Base-by-base conservation (phyloP, 2,888 invertebrate genomes). In the Plebejus argus region DNA sequence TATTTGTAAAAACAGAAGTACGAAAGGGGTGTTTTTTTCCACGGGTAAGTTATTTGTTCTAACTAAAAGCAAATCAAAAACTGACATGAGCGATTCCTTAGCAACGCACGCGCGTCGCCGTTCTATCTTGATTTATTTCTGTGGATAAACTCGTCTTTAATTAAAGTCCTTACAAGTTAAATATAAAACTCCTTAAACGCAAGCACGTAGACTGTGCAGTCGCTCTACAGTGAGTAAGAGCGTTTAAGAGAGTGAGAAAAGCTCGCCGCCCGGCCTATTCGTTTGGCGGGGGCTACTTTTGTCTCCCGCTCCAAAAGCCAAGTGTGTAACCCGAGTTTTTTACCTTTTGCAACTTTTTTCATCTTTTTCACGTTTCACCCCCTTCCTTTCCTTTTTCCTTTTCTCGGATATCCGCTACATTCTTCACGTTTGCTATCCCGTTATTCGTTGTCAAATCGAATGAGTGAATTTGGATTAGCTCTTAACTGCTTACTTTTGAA, bases 181-280 rank as follows among this genome's bases (percentile, higher is more conserved):
- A 18, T 53, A n/a, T 58, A 58, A 8, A 8, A 20, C 8, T n/a
- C 23, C 20, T 33, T 78, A 85, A 76, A 39, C 18, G 6, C 61
- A 28, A 89, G 86, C 86, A 89, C 86, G 89, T 89, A 89, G 35
- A 70, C 12, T 0, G 1, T 0, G 75, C 1, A 15, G 66, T 81
- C 86, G 79, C 76, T 28, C 83, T 91, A 85, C 80, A 87, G 82
- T 85, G 84, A 86, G 84, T 85, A 84, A 85, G 84, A 86, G 86
- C 87, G 88, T 91, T 91, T 92, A 92, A 90, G 91, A 91, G 92
- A 93, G 93, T 93, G 93, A 91, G 92, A 92, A 93, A 93, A 92
- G 91, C 92, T 91, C 86, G 91, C 88, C 90, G 90, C 91, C 87
- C 89, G 89, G 91, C 91, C 91, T 92, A 91, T 91, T 91, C 91